A percentile compares a stretch with the other conserved stretches of the same genome.
phyloP scores from a whole-genome alignment of 2,888 invertebrate genomes.

The Crossocerus cetratus region DNA sequence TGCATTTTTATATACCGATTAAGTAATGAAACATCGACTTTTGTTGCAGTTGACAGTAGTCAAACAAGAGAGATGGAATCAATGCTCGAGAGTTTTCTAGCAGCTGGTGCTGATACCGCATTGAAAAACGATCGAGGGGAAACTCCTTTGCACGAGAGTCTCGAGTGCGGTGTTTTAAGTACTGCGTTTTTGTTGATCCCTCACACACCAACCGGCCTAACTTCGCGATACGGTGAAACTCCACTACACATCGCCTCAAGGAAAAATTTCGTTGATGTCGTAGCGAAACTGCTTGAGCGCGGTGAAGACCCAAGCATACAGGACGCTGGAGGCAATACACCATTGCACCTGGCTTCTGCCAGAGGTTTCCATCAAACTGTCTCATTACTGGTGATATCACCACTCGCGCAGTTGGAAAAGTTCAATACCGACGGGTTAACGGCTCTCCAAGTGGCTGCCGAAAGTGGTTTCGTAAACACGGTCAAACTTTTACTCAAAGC shows the following conservation, averaged over 20 bases:
- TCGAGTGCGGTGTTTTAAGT: constrained; percentile 66
- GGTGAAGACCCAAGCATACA: constrained; percentile 69
- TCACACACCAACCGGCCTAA: constrained; percentile 60
- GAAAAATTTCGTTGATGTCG: constrained; percentile 67
- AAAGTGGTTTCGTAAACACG: constrained; percentile 72
- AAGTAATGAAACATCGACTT: background rate
- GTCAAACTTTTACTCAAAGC: constrained; percentile 65
- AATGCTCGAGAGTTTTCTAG: constrained; percentile 67
- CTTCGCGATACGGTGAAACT: constrained; percentile 72
- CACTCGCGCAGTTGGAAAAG: constrained; percentile 70
- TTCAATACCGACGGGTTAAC: constrained; percentile 71
- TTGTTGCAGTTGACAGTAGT: constrained; percentile 59
- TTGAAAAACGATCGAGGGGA: constrained; percentile 74
- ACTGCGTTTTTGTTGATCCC: constrained; percentile 62
- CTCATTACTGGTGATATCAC: constrained; percentile 67
- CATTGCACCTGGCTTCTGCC: constrained; percentile 74
- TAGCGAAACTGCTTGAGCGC: constrained; percentile 64
- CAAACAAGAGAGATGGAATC: constrained; percentile 61
- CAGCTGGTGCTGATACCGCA: constrained; percentile 71
- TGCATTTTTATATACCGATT: background rate
- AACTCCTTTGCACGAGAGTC: constrained; percentile 71
- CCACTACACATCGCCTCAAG: constrained; percentile 73
- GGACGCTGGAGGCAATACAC: constrained; percentile 73
- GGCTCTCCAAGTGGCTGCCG: constrained; percentile 74
- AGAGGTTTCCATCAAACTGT: constrained; percentile 74